phyloP scores from a whole-genome alignment of 2,113 vertebrate species.

The Varanus salvator region DNA sequence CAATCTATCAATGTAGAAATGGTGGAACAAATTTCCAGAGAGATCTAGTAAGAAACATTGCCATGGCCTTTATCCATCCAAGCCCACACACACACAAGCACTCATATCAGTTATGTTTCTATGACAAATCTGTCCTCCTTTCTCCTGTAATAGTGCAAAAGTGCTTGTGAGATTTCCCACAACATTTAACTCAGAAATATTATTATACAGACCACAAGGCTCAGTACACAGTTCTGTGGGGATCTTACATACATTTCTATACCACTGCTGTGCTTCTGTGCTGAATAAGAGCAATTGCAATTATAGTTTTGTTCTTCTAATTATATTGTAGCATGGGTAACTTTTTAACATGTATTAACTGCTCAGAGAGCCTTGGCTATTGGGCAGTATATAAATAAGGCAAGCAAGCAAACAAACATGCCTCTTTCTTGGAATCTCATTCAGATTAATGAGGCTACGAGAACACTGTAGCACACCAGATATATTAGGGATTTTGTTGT shows the following conservation, averaged over 20 bases:
- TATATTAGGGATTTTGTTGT: background rate
- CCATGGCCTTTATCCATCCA: background rate
- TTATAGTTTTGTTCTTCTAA: too few species aligned
- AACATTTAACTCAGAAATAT: background rate
- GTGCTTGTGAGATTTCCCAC: background rate
- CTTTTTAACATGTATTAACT: too few species aligned
- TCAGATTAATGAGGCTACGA: background rate
- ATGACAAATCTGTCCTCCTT: background rate
- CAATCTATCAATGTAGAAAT: background rate
- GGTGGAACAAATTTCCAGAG: background rate
- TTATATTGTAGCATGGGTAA: too few species aligned
- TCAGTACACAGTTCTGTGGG: background rate
- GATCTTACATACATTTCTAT: background rate
- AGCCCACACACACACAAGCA: too few species aligned
- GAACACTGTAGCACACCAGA: background rate
- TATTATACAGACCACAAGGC: background rate
- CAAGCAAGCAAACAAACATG: too few species aligned
- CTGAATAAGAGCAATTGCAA: too few species aligned
- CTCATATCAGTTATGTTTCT: background rate
- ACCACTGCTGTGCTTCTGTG: too few species aligned
- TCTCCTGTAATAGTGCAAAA: background rate
- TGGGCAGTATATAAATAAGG: too few species aligned
- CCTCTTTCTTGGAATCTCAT: background rate
- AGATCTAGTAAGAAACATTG: background rate
- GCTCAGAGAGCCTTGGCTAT: too few species aligned